These are phyloP conservation scores for Struthio camelus DNA, from an alignment of 2,113 vertebrate genomes.

Conservation along the genomic window DNA sequence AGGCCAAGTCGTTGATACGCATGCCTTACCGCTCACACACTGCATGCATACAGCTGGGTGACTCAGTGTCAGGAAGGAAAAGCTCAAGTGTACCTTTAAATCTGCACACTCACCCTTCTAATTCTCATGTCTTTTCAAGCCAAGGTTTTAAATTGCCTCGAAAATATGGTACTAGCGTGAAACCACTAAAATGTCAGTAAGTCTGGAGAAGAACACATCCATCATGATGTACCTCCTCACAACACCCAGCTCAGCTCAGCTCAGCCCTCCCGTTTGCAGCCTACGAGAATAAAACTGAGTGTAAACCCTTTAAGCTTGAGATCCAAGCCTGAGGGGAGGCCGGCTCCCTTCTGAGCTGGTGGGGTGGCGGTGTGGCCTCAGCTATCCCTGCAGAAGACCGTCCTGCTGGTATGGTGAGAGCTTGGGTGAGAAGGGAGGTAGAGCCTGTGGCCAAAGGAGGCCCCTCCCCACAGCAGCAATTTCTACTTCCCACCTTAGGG, in stretches of 20 bases:
- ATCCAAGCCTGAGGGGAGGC: neutral
- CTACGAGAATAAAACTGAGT: neutral
- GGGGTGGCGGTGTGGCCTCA: neutral
- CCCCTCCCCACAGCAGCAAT: neutral
- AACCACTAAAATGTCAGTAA: neutral
- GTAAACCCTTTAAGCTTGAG: neutral
- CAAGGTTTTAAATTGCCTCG: neutral
- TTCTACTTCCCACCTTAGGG: neutral
- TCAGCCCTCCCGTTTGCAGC: neutral
- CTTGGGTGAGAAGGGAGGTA: neutral
- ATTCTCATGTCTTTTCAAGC: neutral
- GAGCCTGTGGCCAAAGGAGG: too few relatives aligned
- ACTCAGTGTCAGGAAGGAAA: neutral
- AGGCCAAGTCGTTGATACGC: neutral
- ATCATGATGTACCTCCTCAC: neutral
- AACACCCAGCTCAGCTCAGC: neutral
- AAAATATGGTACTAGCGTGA: neutral
- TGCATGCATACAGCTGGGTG: neutral
- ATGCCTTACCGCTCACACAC: rapidly evolving
- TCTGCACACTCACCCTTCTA: neutral
- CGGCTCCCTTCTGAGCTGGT: neutral
- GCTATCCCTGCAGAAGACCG: neutral
- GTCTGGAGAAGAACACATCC: neutral
- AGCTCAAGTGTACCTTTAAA: neutral
- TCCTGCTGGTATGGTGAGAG: neutral